Evolutionary conservation across 2,888 invertebrate genomes (phyloP), one percentile per base, ranked within the genome.

Genomic region (Calliphora vomitoria): DNA sequence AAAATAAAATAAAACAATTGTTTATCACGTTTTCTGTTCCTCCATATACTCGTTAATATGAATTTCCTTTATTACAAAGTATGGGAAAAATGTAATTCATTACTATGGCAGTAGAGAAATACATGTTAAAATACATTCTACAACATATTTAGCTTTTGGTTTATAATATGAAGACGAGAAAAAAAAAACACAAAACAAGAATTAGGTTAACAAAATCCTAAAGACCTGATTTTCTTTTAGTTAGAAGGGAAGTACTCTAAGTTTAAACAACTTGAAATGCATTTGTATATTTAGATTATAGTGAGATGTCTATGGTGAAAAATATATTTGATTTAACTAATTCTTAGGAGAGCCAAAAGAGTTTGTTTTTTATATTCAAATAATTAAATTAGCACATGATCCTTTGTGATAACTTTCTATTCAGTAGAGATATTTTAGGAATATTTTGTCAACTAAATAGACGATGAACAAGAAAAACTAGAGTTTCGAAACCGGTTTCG

Each of bases 121-220:
- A 78, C 41, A 58, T 64, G 13, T 50, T 41, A 53, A 18, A 20
- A 20, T 68, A 25, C 18, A 20, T 35, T 35, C 35, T 35, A 35
- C 35, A 3, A 55, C 35, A 35, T 8, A 41, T 31, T 50, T 50
- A 20, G 58, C 44, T 6, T 58, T 50, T 38, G 20, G 25, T 72
- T 66, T 68, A 68, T 60, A 72, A 50, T 68, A 10, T 66, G 18
- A 35, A 25, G 20, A 41, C 11, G 38, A 53, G n/a, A n/a, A n/a
- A 50, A 25, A 82, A 66, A 44, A 41, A 41, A 41, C 11, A 13
- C 1, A 20, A 68, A 82, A 71, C 66, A 58, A 76, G 41, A 87
- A 83, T 72, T 83, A 83, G 83, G 87, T 87, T 81, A 81, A 75
- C 11, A 41, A 74, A 35, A n/a, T 66, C 15, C 20, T 50, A 47